Evolutionary conservation across 2,888 invertebrate species (phyloP).

Genomic region (Lithophane ornitopus): DNA sequence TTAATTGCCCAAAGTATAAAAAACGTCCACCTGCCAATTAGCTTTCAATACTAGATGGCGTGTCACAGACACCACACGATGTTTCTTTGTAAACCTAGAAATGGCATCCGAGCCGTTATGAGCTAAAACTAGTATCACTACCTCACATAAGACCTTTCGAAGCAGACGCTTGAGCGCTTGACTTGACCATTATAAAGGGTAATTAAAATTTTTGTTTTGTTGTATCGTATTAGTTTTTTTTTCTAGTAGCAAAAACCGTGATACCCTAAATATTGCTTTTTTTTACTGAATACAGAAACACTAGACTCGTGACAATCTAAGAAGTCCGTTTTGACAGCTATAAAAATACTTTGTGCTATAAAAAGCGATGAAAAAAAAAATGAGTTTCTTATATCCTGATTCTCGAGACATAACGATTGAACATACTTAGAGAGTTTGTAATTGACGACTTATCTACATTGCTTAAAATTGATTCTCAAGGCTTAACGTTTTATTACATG

Average conservation of each 20-base stretch:
- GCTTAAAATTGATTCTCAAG: too few relatives aligned
- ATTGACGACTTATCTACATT: too few relatives aligned
- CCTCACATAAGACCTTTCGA: constrained; percentile 45
- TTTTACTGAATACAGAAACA: constrained; percentile 21
- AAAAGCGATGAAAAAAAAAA: too few relatives aligned
- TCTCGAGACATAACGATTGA: too few relatives aligned
- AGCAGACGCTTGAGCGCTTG: neutral
- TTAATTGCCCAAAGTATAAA: constrained; percentile 70
- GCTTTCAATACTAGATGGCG: constrained; percentile 67
- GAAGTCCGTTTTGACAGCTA: too few relatives aligned
- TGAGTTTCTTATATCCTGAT: too few relatives aligned
- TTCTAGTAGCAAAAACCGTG: constrained; percentile 25
- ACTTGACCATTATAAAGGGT: constrained; percentile 53
- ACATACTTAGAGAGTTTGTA: too few relatives aligned
- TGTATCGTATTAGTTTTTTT: constrained; percentile 48
- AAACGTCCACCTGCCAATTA: constrained; percentile 72
- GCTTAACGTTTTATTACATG: too few relatives aligned
- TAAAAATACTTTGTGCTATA: too few relatives aligned
- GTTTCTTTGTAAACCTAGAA: constrained; percentile 65
- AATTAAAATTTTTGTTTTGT: constrained; percentile 56
- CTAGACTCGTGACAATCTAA: too few relatives aligned
- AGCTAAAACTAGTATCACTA: constrained; percentile 61
- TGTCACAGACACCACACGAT: constrained; percentile 56
- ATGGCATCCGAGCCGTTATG: constrained; percentile 63
- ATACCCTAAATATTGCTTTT: constrained; percentile 33